These are phyloP conservation scores for Pterobdella sp. DNA, from an alignment of 2,888 invertebrate species.

Conservation along the genomic window DNA sequence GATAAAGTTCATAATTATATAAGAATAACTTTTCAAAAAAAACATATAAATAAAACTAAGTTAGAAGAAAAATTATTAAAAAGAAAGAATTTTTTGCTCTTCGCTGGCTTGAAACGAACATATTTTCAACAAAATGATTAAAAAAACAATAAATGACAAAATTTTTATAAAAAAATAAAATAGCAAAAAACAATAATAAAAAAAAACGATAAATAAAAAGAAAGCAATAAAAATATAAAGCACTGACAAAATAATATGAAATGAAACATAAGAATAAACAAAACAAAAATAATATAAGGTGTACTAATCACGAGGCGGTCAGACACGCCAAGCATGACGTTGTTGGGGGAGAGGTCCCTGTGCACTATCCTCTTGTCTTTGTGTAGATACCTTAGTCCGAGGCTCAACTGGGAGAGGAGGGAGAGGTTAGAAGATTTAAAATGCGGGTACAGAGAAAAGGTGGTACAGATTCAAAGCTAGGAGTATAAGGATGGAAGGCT, in stretches of 20 bases:
- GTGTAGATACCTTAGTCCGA: slow-evolving; percentile 53
- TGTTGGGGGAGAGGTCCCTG: slow-evolving; percentile 50
- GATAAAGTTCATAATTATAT: too few relatives aligned
- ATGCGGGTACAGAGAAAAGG: background rate
- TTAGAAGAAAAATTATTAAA: background rate
- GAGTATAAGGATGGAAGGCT: background rate
- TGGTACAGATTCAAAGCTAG: background rate
- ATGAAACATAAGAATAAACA: background rate
- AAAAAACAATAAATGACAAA: background rate
- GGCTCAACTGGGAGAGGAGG: slow-evolving; percentile 47
- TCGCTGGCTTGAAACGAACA: too few relatives aligned
- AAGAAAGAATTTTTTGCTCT: too few relatives aligned
- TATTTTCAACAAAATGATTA: background rate
- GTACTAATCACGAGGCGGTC: slow-evolving; percentile 52
- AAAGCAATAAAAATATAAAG: slow-evolving; percentile 14
- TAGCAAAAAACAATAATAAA: background rate
- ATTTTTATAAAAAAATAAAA: too few relatives aligned
- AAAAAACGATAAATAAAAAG: background rate
- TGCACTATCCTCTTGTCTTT: slow-evolving; percentile 53
- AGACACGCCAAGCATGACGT: slow-evolving; percentile 51
- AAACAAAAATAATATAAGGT: slow-evolving; percentile 31
- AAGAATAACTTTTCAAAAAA: too few relatives aligned
- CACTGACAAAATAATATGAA: background rate
- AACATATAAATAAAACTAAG: too few relatives aligned
- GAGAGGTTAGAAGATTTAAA: background rate